Evolutionary conservation across 2,797 vertebrate genomes (phyloP).

Genomic region (Lates japonicus): DNA sequence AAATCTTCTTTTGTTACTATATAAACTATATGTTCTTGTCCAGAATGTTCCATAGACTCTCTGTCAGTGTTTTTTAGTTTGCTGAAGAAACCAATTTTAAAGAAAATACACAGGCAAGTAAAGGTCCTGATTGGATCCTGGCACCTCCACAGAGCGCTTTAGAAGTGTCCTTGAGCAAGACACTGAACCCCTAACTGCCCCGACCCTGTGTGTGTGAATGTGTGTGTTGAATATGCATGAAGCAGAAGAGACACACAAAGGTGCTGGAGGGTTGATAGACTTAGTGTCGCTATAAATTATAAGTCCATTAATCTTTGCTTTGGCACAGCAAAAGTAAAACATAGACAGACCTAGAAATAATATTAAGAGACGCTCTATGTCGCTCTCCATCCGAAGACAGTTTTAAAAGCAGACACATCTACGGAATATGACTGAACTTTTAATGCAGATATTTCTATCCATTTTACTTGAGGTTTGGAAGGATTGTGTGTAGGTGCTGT

Average conservation of each 20-base stretch:
- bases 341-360: not conserved
- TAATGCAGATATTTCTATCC: constrained; percentile 36
- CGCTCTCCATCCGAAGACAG: not conserved
- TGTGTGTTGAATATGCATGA: no score
- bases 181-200: no score
- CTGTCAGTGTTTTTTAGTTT: not conserved
- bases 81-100: not conserved
- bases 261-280: no score
- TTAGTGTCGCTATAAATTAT: no score
- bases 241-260: no score
- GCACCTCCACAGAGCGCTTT: no score
- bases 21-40: not conserved
- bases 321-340: not conserved
- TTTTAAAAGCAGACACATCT: constrained; percentile 31
- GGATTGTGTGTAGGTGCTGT: constrained; percentile 57
- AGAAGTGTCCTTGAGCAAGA: no score
- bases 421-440: constrained; percentile 20
- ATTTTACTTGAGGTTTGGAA: constrained; percentile 30
- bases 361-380: not conserved
- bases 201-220: no score
- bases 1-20: not conserved
- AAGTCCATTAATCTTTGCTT: not conserved
- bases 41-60: not conserved
- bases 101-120: not conserved
- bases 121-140: no score